A percentile compares a stretch with the other conserved stretches of the same genome.
Conservation (phyloP, 1,140 invertebrate species). For the Zaprionus inermis region DNA sequence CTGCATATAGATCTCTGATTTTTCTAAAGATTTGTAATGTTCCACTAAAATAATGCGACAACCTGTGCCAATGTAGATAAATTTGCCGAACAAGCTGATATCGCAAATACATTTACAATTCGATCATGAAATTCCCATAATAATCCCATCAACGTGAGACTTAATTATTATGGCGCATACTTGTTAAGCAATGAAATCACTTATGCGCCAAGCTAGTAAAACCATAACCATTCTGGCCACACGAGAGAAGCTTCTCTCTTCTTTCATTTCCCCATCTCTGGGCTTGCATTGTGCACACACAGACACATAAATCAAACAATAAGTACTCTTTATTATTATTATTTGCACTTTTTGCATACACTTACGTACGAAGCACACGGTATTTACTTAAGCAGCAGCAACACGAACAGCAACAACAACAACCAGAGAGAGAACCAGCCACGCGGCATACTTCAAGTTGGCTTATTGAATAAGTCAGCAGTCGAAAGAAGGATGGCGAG, state of each 20-base stretch:
- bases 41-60: too few relatives aligned
- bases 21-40: too few relatives aligned
- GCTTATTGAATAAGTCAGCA: conserved; percentile 83
- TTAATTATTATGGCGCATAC: background rate
- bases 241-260: too few relatives aligned
- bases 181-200: background rate
- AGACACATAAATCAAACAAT: conserved; percentile 84
- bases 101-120: background rate
- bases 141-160: background rate
- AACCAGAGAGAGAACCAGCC: conserved; percentile 34
- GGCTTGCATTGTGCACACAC: conserved; percentile 68
- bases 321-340: conserved; percentile 84
- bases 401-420: conserved; percentile 45
- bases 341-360: conserved; percentile 83
- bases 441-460: conserved; percentile 81
- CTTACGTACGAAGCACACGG: conserved; percentile 50
- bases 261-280: too few relatives aligned
- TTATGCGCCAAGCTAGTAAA: background rate
- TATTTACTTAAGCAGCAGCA: conserved; percentile 75
- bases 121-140: background rate
- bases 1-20: too few relatives aligned
- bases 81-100: too few relatives aligned
- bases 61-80: too few relatives aligned
- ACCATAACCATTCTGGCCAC: background rate
- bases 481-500: conserved; percentile 5